These are phyloP conservation scores for Agrotis clavis DNA, from an alignment of 2,888 invertebrate species.

Conservation along the genomic window DNA sequence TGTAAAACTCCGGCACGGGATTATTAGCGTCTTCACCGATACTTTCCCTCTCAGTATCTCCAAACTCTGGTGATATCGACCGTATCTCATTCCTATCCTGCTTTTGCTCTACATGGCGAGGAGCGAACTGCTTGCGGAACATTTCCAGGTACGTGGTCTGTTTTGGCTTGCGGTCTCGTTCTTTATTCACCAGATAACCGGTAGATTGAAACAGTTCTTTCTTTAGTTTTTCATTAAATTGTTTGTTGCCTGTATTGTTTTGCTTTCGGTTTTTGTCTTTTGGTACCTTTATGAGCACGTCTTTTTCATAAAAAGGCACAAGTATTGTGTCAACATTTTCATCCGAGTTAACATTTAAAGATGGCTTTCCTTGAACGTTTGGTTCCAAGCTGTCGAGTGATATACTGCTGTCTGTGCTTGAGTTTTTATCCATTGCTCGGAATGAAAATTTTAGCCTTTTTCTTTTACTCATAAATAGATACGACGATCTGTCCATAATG, in stretches of 20 bases:
- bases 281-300: conserved; percentile 85
- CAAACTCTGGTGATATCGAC: conserved; percentile 85
- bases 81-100: conserved; percentile 77
- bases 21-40: conserved; percentile 76
- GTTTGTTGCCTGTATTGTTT: conserved; percentile 62
- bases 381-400: conserved; percentile 85
- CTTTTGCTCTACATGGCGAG: conserved; percentile 62
- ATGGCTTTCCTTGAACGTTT: conserved; percentile 71
- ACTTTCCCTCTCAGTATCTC: conserved; percentile 86
- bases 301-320: conserved; percentile 88
- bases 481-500: conserved; percentile 76
- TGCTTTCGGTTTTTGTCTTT: conserved; percentile 75
- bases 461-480: conserved; percentile 79
- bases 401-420: conserved; percentile 79
- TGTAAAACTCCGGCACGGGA: conserved; percentile 77
- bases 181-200: conserved; percentile 82
- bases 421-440: conserved; percentile 78
- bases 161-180: conserved; percentile 68
- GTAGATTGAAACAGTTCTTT: conserved; percentile 67
- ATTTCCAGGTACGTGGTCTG: conserved; percentile 81
- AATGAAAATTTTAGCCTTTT: conserved; percentile 70
- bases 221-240: conserved; percentile 62
- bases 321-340: conserved; percentile 85
- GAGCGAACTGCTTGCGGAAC: conserved; percentile 83
- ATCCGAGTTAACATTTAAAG: conserved; percentile 66